Conservation (phyloP, 1,140 invertebrate species). For the Leptinotarsa lineolata region DNA sequence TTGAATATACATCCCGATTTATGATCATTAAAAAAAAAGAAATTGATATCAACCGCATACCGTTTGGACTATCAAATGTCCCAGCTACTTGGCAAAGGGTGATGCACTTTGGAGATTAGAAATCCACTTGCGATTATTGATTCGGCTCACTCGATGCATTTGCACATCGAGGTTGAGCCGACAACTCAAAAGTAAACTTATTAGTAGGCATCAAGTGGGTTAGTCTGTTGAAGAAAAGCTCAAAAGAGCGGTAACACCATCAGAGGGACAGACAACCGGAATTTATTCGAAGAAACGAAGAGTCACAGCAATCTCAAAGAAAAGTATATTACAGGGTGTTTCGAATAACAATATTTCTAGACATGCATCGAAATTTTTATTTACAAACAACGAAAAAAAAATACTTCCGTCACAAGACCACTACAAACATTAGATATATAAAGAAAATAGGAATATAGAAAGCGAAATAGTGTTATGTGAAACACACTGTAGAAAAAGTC, state of each 20-base stretch:
- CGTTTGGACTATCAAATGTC: too few relatives aligned
- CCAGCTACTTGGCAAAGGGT: too few relatives aligned
- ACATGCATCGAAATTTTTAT: slow-evolving; percentile 22
- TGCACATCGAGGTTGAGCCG: too few relatives aligned
- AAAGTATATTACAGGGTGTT: slow-evolving; percentile 30
- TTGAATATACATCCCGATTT: too few relatives aligned
- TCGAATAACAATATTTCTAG: slow-evolving; percentile 32
- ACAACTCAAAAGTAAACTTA: too few relatives aligned
- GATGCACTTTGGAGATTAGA: too few relatives aligned
- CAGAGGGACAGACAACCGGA: neutral
- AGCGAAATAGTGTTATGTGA: slow-evolving; percentile 30
- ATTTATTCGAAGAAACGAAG: neutral
- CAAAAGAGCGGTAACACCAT: neutral
- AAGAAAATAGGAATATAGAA: slow-evolving; percentile 22
- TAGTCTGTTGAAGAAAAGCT: neutral
- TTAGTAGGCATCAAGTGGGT: too few relatives aligned
- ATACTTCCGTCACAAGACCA: slow-evolving; percentile 9
- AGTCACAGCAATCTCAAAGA: neutral
- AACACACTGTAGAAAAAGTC: slow-evolving; percentile 31
- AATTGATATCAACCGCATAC: too few relatives aligned
- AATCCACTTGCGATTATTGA: too few relatives aligned
- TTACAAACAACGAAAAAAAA: slow-evolving; percentile 27
- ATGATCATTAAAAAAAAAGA: too few relatives aligned
- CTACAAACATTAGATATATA: slow-evolving; percentile 24
- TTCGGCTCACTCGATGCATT: too few relatives aligned